Conservation (phyloP, 2,797 vertebrate genomes). For the Brotula barbata region DNA sequence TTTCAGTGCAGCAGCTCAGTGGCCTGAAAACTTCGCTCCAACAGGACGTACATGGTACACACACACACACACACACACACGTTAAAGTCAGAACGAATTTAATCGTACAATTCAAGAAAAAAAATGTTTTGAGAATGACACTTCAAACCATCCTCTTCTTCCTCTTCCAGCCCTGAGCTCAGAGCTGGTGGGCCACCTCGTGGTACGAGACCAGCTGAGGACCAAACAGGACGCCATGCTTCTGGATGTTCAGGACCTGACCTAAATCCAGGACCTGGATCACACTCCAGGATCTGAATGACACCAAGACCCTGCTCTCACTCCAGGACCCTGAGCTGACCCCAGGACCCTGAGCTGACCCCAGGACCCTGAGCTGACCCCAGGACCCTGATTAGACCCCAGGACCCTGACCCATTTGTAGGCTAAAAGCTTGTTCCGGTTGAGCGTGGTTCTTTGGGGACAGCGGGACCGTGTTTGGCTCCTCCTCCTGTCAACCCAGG, state of each 20-base stretch:
- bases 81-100: too few species aligned
- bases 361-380: too few species aligned
- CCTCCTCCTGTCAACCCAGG: neutral
- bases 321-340: too few species aligned
- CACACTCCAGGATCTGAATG: slow-evolving; percentile 20
- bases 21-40: slow-evolving; percentile 67
- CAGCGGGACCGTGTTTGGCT: neutral
- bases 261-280: slow-evolving; percentile 29
- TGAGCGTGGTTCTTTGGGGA: too few species aligned
- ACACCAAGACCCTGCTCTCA: too few species aligned
- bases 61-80: slow-evolving; percentile 21
- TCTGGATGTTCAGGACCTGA: slow-evolving; percentile 74
- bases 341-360: too few species aligned
- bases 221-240: slow-evolving; percentile 78
- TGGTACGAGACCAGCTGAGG: slow-evolving; percentile 74
- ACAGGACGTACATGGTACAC: slow-evolving; percentile 75
- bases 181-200: slow-evolving; percentile 72
- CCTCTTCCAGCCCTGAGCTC: slow-evolving; percentile 71
- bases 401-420: too few species aligned
- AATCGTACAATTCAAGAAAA: too few species aligned
- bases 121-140: too few species aligned
- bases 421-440: too few species aligned
- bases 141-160: too few species aligned
- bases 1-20: slow-evolving; percentile 65
- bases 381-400: too few species aligned